Conservation (phyloP, 2,888 invertebrate genomes). For the Drosophila neonasuta region DNA sequence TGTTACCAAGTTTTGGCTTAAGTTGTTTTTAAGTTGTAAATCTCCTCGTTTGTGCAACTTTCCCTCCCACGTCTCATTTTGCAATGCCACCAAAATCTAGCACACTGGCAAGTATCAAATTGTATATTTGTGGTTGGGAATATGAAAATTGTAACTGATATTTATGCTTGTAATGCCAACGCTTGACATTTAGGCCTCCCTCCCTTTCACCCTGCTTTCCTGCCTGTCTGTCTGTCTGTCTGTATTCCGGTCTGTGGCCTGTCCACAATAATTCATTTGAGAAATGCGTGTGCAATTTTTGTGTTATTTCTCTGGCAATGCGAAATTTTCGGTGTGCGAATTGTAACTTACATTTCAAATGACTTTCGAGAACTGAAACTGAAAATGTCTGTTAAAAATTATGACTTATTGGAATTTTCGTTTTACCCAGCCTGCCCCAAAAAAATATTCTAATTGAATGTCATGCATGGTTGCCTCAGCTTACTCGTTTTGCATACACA, state of each 20-base stretch:
- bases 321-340: constrained; percentile 25
- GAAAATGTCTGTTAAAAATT: constrained; percentile 50
- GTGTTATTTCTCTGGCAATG: constrained; percentile 37
- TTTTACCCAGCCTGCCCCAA: not conserved
- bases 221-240: constrained; percentile 8
- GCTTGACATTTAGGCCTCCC: constrained; percentile 61
- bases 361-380: constrained; percentile 17
- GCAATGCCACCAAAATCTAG: constrained; percentile 19
- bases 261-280: constrained; percentile 72
- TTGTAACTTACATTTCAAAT: constrained; percentile 27
- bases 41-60: constrained; percentile 72
- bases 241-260: constrained; percentile 37
- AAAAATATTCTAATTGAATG: constrained; percentile 47
- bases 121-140: constrained; percentile 61
- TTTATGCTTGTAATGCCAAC: constrained; percentile 72
- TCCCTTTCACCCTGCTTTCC: not conserved
- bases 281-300: constrained; percentile 54
- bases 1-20: constrained; percentile 74
- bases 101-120: constrained; percentile 49
- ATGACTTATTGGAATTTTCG: constrained; percentile 50
- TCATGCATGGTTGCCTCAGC: constrained; percentile 35
- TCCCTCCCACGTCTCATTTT: not conserved
- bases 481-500: constrained; percentile 29
- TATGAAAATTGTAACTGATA: constrained; percentile 75
- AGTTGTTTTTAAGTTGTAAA: constrained; percentile 78